Evolutionary conservation across 2,797 vertebrate genomes (phyloP).

Genomic region (Paguma larvata): DNA sequence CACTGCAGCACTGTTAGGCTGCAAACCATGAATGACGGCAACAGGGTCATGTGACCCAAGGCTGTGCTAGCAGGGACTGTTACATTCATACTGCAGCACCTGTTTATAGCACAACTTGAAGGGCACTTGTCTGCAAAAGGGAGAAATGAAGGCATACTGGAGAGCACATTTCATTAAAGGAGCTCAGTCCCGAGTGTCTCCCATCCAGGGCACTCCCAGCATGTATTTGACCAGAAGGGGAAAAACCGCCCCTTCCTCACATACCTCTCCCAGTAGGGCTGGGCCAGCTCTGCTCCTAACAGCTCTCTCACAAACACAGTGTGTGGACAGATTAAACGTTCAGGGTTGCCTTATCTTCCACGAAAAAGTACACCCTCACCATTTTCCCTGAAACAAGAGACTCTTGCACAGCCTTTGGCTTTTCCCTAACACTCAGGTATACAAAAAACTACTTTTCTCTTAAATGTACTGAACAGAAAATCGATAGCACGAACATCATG

Average conservation of each 20-base stretch:
- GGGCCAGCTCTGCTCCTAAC: not conserved
- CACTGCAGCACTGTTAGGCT: no score
- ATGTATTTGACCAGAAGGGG: not conserved
- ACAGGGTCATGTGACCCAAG: no score
- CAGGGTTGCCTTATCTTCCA: not conserved
- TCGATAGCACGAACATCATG: not conserved
- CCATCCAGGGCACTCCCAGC: not conserved
- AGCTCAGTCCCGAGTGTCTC: not conserved
- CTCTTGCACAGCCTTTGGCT: not conserved
- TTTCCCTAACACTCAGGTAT: not conserved
- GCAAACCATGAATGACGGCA: not conserved
- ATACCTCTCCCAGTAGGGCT: no score
- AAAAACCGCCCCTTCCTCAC: not conserved
- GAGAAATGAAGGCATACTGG: not conserved
- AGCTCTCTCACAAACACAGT: not conserved
- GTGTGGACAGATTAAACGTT: not conserved
- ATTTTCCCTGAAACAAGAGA: not conserved
- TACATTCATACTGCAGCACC: rapidly evolving
- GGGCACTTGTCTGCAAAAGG: not conserved
- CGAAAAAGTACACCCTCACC: not conserved
- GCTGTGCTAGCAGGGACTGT: not conserved
- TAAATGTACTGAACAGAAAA: not conserved
- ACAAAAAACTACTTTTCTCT: not conserved
- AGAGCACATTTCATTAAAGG: not conserved
- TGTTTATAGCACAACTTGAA: not conserved